Percentiles rank a stretch among this genome's conserved stretches.
Conservation (phyloP, 1,140 invertebrate genomes). For the Lucilia cuprina region DNA sequence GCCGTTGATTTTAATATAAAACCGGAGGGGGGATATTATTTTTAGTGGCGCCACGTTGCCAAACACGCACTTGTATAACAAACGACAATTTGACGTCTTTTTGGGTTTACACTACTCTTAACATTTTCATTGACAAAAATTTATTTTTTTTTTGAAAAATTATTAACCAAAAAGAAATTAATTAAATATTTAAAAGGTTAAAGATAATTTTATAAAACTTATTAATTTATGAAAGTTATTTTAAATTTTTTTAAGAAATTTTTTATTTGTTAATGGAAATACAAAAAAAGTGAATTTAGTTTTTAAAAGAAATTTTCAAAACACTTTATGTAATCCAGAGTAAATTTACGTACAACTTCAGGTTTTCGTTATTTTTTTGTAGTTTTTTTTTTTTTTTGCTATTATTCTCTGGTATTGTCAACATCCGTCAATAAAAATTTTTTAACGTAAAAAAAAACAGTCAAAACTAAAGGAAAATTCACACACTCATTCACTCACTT, state of each 20-base stretch:
- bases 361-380: neutral
- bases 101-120: neutral
- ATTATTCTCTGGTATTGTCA: neutral
- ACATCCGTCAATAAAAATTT: constrained; percentile 21
- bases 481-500: neutral
- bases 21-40: constrained; percentile 17
- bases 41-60: constrained; percentile 21
- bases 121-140: neutral
- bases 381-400: neutral
- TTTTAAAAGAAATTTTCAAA: neutral
- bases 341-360: constrained; percentile 14
- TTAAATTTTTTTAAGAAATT: neutral
- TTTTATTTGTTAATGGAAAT: neutral
- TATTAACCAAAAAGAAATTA: neutral
- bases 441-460: neutral
- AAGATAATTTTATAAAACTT: no score
- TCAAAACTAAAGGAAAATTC: neutral
- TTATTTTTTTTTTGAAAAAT: neutral
- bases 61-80: constrained; percentile 27
- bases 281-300: no score
- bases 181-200: neutral
- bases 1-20: neutral
- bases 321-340: constrained; percentile 16
- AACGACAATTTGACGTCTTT: constrained; percentile 7
- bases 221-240: neutral